A percentile compares a stretch with the other conserved stretches of the same genome.
phyloP scores from a whole-genome alignment of 1,140 invertebrate genomes.

The Pollicipes pollicipes region DNA sequence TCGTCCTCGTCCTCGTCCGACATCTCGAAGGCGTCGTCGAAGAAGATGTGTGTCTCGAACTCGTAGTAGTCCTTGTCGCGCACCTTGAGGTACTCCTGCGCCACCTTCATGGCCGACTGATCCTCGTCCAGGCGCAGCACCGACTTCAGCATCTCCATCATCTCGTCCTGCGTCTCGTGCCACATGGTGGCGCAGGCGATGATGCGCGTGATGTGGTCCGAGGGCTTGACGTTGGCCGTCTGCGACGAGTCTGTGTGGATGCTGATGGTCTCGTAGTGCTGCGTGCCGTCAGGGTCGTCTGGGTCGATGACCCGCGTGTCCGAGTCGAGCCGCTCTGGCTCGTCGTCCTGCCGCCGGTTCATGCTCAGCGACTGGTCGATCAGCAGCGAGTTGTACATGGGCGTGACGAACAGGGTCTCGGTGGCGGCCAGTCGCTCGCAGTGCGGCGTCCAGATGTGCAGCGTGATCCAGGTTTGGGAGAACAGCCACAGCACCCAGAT shows the following conservation, averaged over 20 bases:
- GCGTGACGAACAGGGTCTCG: constrained; percentile 85
- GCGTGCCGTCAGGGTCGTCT: constrained; percentile 76
- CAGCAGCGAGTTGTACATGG: constrained; percentile 81
- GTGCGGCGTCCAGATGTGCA: constrained; percentile 94
- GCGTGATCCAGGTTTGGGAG: constrained; percentile 84
- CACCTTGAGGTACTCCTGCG: constrained; percentile 41
- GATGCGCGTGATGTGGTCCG: constrained; percentile 82
- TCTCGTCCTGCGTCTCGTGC: constrained; percentile 45
- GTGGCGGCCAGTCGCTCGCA: constrained; percentile 88
- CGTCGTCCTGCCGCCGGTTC: constrained; percentile 81
- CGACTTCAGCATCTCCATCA: constrained; percentile 42
- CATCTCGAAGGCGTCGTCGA: constrained; percentile 96
- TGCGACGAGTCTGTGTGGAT: constrained; percentile 70
- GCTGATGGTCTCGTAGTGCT: constrained; percentile 84
- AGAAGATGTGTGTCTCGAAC: constrained; percentile 81
- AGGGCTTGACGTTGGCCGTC: constrained; percentile 49
- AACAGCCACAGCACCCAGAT: constrained; percentile 80
- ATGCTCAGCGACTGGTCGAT: constrained; percentile 92
- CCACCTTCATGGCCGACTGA: constrained; percentile 40
- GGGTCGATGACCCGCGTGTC: constrained; percentile 32
- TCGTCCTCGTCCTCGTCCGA: constrained; percentile 87
- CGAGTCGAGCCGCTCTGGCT: constrained; percentile 70
- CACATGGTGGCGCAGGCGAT: constrained; percentile 60
- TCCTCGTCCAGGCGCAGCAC: constrained; percentile 43
- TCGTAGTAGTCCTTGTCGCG: constrained; percentile 48